Percentiles rank a stretch among this genome's conserved stretches.
Evolutionary conservation across 2,888 invertebrate genomes (phyloP).

Genomic region (Drosophila percnosoma): DNA sequence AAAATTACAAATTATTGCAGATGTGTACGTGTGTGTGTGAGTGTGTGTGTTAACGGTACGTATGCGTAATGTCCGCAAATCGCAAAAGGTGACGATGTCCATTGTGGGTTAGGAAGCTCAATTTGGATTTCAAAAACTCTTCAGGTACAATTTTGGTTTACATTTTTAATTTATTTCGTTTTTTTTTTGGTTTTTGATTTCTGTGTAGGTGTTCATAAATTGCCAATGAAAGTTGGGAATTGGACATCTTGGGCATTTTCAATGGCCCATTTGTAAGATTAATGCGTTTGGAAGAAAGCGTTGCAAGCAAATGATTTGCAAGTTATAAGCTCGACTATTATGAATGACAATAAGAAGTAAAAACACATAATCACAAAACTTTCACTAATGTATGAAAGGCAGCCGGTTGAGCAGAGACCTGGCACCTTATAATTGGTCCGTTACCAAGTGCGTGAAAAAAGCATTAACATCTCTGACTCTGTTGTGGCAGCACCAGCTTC

Average conservation of each 20-base stretch:
- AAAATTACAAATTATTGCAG: constrained; percentile 71
- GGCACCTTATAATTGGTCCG: constrained; percentile 55
- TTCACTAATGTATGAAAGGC: constrained; percentile 61
- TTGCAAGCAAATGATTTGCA: constrained; percentile 62
- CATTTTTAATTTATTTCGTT: not conserved
- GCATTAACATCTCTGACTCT: constrained; percentile 42
- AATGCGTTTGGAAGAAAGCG: constrained; percentile 53
- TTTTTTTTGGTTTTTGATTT: not conserved
- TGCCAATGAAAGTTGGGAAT: constrained; percentile 61
- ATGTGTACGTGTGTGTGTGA: constrained; percentile 27
- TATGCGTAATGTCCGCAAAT: constrained; percentile 70
- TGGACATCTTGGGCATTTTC: constrained; percentile 47
- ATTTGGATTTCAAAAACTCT: constrained; percentile 50
- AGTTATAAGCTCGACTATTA: constrained; percentile 50
- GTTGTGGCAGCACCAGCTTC: constrained; percentile 3
- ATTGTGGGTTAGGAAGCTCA: constrained; percentile 16
- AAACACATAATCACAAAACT: constrained; percentile 41
- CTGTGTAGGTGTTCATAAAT: constrained; percentile 27
- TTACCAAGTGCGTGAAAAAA: constrained; percentile 45
- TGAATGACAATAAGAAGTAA: constrained; percentile 31
- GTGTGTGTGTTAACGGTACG: constrained; percentile 48
- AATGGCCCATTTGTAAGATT: constrained; percentile 46
- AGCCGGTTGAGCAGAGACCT: constrained; percentile 11
- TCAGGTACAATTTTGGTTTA: constrained; percentile 32
- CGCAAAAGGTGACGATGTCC: constrained; percentile 43